A percentile compares a stretch with the other conserved stretches of the same genome.
phyloP scores from a whole-genome alignment of 35 echinoderm and acorn worm genomes.

The Patiria miniata region DNA sequence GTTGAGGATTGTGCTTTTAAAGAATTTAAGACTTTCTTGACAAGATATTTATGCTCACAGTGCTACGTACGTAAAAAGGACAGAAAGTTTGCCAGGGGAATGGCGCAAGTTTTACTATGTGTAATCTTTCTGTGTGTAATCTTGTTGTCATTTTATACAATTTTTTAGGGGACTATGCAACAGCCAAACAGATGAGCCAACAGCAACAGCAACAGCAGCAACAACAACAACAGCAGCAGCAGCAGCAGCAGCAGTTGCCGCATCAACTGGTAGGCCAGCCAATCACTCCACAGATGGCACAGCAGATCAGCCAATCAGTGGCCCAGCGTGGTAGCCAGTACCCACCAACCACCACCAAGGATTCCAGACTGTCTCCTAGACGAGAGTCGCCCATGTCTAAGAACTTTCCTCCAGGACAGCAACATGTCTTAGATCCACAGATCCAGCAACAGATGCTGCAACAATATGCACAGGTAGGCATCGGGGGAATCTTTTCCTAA shows the following conservation, averaged over 20 bases:
- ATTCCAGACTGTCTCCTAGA: slow-evolving; percentile 33
- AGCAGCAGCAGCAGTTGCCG: background rate
- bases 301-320: background rate
- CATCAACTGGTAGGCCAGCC: slow-evolving; percentile 5
- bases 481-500: too few species aligned
- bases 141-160: too few species aligned
- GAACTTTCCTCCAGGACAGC: slow-evolving; percentile 34
- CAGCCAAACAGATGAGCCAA: slow-evolving; percentile 42
- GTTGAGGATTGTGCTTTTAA: too few species aligned
- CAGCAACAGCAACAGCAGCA: background rate
- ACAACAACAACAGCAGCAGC: background rate
- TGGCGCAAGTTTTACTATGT: too few species aligned
- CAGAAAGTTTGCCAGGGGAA: too few species aligned
- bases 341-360: slow-evolving; percentile 47
- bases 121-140: too few species aligned
- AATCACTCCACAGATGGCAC: background rate
- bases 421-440: background rate
- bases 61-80: too few species aligned
- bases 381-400: slow-evolving; percentile 40
- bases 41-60: too few species aligned
- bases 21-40: too few species aligned
- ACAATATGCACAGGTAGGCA: too few species aligned
- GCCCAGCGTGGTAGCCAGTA: slow-evolving; percentile 18
- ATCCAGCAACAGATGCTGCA: background rate
- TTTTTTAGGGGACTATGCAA: slow-evolving; percentile 35